These are phyloP conservation scores for Branchellion lobata DNA, from an alignment of 2,888 invertebrate species.

Conservation along the genomic window DNA sequence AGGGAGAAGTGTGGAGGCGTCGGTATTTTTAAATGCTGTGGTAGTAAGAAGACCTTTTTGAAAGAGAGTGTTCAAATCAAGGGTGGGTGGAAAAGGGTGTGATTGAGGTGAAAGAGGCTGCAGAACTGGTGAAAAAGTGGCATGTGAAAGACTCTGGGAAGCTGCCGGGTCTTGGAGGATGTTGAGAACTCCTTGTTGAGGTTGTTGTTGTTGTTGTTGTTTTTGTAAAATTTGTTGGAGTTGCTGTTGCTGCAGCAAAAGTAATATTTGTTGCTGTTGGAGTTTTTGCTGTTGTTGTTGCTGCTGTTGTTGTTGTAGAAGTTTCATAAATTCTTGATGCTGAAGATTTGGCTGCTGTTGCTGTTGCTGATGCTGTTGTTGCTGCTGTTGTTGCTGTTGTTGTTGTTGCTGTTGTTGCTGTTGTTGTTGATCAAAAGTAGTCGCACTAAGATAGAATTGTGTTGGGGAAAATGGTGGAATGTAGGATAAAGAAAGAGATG, in stretches of 20 bases:
- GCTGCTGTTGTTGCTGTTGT: neutral
- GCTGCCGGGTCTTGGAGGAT: neutral
- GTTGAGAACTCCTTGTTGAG: neutral
- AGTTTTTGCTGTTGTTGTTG: conserved; percentile 1
- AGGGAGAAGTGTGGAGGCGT: too few relatives aligned
- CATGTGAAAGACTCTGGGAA: too few relatives aligned
- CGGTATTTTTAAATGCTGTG: too few relatives aligned
- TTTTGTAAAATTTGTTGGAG: neutral
- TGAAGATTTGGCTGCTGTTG: neutral
- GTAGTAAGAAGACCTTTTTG: too few relatives aligned
- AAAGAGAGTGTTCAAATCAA: neutral
- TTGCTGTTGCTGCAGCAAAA: conserved; percentile 4
- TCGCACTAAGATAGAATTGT: too few relatives aligned
- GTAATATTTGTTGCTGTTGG: neutral
- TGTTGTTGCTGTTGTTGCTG: neutral
- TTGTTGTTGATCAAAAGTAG: too few relatives aligned
- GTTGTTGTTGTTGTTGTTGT: neutral
- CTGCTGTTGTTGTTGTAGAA: conserved; percentile 15
- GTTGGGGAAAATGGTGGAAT: too few relatives aligned
- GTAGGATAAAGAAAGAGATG: too few relatives aligned
- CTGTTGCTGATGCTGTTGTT: neutral
- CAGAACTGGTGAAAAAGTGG: neutral
- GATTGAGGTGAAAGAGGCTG: neutral
- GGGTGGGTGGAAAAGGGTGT: neutral
- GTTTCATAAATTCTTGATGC: neutral